These are phyloP conservation scores for Lytechinus variegatus DNA, from an alignment of 35 echinoderm and acorn worm genomes.

Conservation along the genomic window DNA sequence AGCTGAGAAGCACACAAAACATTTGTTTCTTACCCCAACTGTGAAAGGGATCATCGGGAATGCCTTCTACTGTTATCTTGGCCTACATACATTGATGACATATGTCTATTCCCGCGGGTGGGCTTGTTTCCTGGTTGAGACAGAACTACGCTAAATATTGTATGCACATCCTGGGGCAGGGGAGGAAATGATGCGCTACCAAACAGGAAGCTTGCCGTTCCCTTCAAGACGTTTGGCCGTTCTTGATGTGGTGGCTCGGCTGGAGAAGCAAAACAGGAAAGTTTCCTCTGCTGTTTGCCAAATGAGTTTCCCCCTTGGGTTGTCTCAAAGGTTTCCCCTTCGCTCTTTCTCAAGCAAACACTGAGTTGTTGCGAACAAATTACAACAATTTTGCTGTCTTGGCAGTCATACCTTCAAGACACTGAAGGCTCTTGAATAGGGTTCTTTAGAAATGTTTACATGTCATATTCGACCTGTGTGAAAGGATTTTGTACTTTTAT, in stretches of 20 bases:
- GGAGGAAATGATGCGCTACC: not conserved
- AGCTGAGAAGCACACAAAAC: not conserved
- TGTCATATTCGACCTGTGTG: not conserved
- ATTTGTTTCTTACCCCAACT: not conserved
- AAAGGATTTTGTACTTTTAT: not conserved
- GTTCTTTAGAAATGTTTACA: not conserved
- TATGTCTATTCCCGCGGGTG: not conserved
- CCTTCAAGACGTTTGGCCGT: not conserved
- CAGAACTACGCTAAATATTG: not conserved
- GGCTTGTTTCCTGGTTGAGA: not conserved
- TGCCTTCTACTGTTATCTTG: not conserved
- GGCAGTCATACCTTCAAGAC: not conserved
- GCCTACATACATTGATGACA: not conserved
- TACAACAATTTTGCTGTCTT: not conserved
- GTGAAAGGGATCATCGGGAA: not conserved
- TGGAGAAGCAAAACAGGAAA: conserved; percentile 1
- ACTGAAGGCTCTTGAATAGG: not conserved
- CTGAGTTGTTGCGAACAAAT: not conserved
- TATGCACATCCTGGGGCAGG: not conserved
- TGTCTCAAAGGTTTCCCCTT: not conserved
- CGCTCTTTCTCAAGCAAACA: not conserved
- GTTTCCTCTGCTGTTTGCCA: not conserved
- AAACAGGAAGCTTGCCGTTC: not conserved
- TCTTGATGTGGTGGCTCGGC: not conserved
- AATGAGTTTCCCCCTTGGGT: not conserved